A percentile compares a stretch with the other conserved stretches of the same genome.
phyloP scores from a whole-genome alignment of 2,113 vertebrate species.

The Daboia siamensis region DNA sequence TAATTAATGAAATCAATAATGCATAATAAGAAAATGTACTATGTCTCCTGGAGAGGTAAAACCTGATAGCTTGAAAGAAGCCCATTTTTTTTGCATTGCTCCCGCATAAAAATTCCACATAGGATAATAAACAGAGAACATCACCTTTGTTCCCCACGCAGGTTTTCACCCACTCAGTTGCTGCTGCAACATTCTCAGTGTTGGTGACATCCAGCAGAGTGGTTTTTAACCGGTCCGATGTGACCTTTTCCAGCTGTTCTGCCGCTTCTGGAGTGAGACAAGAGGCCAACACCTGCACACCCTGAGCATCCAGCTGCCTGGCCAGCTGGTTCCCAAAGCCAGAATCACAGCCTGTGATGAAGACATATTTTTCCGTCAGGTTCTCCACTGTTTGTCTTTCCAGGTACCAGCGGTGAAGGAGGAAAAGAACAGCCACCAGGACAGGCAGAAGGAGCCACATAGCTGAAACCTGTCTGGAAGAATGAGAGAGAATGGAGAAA shows the following conservation, averaged over 20 bases:
- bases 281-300: slow-evolving; percentile 73
- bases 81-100: too few species aligned
- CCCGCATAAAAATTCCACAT: neutral
- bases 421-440: slow-evolving; percentile 35
- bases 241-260: slow-evolving; percentile 59
- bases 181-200: slow-evolving; percentile 66
- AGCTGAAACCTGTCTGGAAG: slow-evolving; percentile 4
- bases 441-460: slow-evolving; percentile 37
- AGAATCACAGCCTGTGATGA: slow-evolving; percentile 84
- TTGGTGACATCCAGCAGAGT: slow-evolving; percentile 77
- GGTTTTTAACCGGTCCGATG: slow-evolving; percentile 72
- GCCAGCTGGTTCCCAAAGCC: slow-evolving; percentile 84
- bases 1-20: neutral
- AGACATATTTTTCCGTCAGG: slow-evolving; percentile 68
- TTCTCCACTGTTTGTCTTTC: slow-evolving; percentile 55
- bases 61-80: neutral
- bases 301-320: slow-evolving; percentile 70
- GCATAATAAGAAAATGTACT: neutral
- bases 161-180: slow-evolving; percentile 66
- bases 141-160: slow-evolving; percentile 71
- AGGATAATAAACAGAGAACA: neutral
- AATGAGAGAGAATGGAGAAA: neutral
- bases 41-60: neutral
- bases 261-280: slow-evolving; percentile 77
- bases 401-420: slow-evolving; percentile 59